A percentile compares a stretch with the other conserved stretches of the same genome.
These are phyloP conservation scores for Nebria brevicollis DNA, from an alignment of 2,888 invertebrate genomes.

Conservation along the genomic window DNA sequence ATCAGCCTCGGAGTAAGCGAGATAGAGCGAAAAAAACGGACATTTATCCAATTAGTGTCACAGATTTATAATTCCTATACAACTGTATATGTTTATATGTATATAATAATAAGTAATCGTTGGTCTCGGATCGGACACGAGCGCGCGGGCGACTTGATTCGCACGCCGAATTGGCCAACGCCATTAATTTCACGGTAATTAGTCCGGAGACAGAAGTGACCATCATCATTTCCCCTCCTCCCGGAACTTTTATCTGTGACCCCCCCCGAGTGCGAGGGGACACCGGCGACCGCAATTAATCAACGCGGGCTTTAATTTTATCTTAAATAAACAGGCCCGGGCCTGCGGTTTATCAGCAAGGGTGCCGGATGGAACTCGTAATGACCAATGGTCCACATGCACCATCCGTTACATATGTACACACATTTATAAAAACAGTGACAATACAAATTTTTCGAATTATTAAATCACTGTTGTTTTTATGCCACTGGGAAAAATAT, in stretches of 20 bases:
- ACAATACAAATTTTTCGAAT: no score
- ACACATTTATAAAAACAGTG: neutral
- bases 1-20: constrained; percentile 12
- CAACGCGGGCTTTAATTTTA: constrained; percentile 46
- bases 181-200: constrained; percentile 44
- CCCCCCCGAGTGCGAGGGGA: constrained; percentile 8
- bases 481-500: no score
- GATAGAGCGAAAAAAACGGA: constrained; percentile 12
- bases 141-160: constrained; percentile 26
- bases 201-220: constrained; percentile 47
- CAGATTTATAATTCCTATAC: constrained; percentile 24
- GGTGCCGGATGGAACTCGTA: constrained; percentile 25
- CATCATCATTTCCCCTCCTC: constrained; percentile 37
- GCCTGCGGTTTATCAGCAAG: constrained; percentile 32
- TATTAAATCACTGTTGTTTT: no score
- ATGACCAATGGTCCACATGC: constrained; percentile 35
- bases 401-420: constrained; percentile 11
- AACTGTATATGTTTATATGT: neutral
- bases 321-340: constrained; percentile 48
- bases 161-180: constrained; percentile 23
- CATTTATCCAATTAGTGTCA: constrained; percentile 38
- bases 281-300: constrained; percentile 43
- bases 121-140: neutral
- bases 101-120: constrained; percentile 1
- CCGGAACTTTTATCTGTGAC: constrained; percentile 42